Evolutionary conservation across 2,797 vertebrate species (phyloP).

Genomic region (Percopsis omiscomaycus): DNA sequence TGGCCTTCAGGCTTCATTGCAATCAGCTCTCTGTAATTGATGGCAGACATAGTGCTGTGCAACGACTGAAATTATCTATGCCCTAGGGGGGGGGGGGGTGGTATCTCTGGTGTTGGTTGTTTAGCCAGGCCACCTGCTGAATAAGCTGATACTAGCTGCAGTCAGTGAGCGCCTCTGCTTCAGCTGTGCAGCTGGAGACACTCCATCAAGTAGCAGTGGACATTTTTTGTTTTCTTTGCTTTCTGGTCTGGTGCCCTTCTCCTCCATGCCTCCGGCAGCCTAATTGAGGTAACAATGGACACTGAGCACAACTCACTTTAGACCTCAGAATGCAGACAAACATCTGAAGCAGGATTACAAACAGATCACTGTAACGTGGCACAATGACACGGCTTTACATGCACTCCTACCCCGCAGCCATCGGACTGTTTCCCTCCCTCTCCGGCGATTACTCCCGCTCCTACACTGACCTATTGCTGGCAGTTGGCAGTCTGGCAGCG

Average conservation of each 20-base stretch:
- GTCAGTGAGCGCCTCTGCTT: constrained; percentile 50
- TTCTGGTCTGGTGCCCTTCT: constrained; percentile 42
- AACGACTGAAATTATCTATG: constrained; percentile 31
- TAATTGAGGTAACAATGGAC: constrained; percentile 29
- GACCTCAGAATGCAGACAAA: constrained; percentile 45
- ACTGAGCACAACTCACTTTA: constrained; percentile 51
- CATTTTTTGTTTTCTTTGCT: not conserved
- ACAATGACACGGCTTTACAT: constrained; percentile 33
- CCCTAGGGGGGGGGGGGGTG: not conserved
- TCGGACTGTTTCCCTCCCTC: not conserved
- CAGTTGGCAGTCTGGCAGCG: constrained; percentile 31
- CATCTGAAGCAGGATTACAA: constrained; percentile 61
- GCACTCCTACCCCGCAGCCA: constrained; percentile 37
- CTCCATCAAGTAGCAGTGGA: constrained; percentile 40
- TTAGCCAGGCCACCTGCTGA: constrained; percentile 71
- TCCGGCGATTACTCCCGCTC: constrained; percentile 13
- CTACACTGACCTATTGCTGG: constrained; percentile 37
- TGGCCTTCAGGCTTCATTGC: constrained; percentile 44
- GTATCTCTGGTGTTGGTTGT: constrained; percentile 59
- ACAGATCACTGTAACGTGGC: constrained; percentile 48
- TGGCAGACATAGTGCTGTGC: constrained; percentile 27
- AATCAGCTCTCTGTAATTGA: constrained; percentile 42
- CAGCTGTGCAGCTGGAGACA: constrained; percentile 68
- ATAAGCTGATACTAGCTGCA: constrained; percentile 69
- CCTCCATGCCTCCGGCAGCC: constrained; percentile 25